Conservation (phyloP, 1,140 invertebrate species). For the Brachionus koreanus region DNA sequence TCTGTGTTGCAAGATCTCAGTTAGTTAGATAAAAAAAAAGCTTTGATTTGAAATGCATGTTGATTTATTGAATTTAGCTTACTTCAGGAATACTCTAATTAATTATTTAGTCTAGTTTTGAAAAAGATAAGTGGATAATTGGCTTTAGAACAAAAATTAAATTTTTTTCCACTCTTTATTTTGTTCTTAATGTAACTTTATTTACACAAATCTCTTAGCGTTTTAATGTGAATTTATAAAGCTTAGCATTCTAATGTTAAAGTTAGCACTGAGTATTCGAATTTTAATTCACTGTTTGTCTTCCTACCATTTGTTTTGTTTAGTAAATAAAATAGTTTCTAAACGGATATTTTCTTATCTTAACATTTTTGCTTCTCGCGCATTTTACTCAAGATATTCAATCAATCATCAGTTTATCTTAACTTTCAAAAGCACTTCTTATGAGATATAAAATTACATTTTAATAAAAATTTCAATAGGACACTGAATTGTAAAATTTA, state of each 20-base stretch:
- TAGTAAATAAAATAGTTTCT: constrained; percentile 25
- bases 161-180: not conserved
- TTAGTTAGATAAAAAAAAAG: constrained; percentile 25
- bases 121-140: constrained; percentile 36
- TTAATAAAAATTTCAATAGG: not conserved
- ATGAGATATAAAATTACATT: not conserved
- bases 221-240: constrained; percentile 7
- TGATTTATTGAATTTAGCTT: constrained; percentile 15
- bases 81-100: not conserved
- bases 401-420: constrained; percentile 18
- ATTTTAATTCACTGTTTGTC: not conserved
- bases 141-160: not conserved
- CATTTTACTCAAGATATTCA: constrained; percentile 3
- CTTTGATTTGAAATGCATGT: constrained; percentile 23
- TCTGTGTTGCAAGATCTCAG: constrained; percentile 31
- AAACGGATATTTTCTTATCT: constrained; percentile 38
- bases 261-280: constrained; percentile 20
- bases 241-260: constrained; percentile 8
- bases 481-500: not conserved
- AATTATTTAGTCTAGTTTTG: constrained; percentile 27
- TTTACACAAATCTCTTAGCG: constrained; percentile 24
- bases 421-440: not conserved
- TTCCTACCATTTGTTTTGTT: not conserved
- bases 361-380: not conserved
- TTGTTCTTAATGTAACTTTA: not conserved